Conservation (phyloP, 2,888 invertebrate species). For the Gibbula magus region DNA sequence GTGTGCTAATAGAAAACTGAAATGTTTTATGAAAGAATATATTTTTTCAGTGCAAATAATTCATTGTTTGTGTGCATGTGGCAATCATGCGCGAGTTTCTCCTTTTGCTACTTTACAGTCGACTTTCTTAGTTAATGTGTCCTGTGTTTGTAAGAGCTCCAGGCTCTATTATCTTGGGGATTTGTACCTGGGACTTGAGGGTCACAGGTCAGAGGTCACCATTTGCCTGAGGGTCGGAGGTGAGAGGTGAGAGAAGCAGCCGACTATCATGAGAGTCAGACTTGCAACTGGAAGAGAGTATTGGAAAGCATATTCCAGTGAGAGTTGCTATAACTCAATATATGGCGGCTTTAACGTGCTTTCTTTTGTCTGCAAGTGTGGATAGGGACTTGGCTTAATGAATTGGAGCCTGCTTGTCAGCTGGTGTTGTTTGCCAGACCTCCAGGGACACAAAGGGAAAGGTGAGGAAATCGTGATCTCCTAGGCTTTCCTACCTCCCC, state of each 20-base stretch:
- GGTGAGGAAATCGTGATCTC: neutral
- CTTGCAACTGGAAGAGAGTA: neutral
- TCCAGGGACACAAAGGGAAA: too few species aligned
- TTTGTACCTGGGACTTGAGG: constrained; percentile 10
- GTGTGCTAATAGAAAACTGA: neutral
- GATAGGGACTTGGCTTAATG: neutral
- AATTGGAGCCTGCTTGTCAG: constrained; percentile 3
- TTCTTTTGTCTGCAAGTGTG: neutral
- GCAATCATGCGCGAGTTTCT: neutral
- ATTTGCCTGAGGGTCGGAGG: constrained; percentile 1
- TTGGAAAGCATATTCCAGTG: neutral
- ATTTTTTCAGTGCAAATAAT: neutral
- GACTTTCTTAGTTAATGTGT: too few species aligned
- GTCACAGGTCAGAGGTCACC: constrained; percentile 17
- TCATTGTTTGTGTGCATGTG: neutral
- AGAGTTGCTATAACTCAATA: constrained; percentile 1
- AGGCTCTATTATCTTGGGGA: neutral
- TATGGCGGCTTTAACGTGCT: neutral
- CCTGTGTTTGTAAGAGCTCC: too few species aligned
- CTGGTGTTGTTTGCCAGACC: neutral
- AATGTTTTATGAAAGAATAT: neutral
- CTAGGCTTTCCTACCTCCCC: too few species aligned
- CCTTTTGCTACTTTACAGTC: too few species aligned
- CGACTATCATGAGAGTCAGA: neutral
- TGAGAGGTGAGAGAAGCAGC: constrained; percentile 7